Percentiles rank a stretch among this genome's conserved stretches.
phyloP scores from a whole-genome alignment of 2,888 invertebrate genomes.

The Tribolium freemani region DNA sequence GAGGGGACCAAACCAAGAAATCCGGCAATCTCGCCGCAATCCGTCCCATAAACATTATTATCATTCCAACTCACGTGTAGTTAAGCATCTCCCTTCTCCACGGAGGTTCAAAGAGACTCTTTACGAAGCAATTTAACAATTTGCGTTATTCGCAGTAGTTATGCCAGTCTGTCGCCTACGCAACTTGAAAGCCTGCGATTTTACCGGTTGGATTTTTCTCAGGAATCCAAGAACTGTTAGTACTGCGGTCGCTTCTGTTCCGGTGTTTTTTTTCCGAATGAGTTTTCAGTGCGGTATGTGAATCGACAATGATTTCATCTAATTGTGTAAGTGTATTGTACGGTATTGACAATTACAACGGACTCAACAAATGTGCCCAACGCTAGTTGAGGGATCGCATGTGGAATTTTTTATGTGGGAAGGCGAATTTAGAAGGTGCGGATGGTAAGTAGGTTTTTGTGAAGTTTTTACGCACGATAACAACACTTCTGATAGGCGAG shows the following conservation, averaged over 20 bases:
- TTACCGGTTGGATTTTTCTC: constrained; percentile 35
- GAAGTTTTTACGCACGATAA: not conserved
- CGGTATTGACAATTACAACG: constrained; percentile 38
- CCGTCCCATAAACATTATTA: constrained; percentile 21
- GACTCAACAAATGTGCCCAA: constrained; percentile 38
- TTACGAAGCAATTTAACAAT: constrained; percentile 64
- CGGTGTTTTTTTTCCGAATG: constrained; percentile 2
- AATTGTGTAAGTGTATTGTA: constrained; percentile 46
- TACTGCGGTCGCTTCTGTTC: constrained; percentile 5
- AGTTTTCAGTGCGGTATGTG: constrained; percentile 33
- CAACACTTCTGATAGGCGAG: not conserved
- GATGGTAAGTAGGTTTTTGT: constrained; percentile 22
- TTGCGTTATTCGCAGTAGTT: constrained; percentile 62
- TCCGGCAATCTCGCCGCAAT: constrained; percentile 7
- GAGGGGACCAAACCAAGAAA: constrained; percentile 23
- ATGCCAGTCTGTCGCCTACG: constrained; percentile 40
- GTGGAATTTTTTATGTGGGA: constrained; percentile 45
- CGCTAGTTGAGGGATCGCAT: constrained; percentile 45
- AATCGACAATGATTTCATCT: constrained; percentile 47
- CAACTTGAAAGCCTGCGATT: constrained; percentile 18
- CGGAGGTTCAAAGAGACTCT: constrained; percentile 56
- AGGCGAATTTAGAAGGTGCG: constrained; percentile 11
- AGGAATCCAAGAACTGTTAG: constrained; percentile 30
- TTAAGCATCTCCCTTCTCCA: constrained; percentile 42
- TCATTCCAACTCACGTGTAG: constrained; percentile 43